Conservation (phyloP, 2,113 vertebrate species). For the Serilophus lunatus region DNA sequence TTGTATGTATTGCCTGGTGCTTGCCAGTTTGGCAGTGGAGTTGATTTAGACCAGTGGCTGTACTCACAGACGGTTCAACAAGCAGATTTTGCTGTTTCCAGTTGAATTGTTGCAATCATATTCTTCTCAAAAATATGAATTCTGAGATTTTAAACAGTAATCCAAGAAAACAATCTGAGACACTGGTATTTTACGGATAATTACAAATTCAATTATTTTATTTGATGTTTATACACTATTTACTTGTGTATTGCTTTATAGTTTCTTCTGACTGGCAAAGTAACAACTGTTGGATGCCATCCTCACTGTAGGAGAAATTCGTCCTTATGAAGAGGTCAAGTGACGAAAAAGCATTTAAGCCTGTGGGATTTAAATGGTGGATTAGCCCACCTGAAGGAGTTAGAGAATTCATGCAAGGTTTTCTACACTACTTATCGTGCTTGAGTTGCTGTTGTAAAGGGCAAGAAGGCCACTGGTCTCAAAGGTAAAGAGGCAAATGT, state of each 20-base stretch:
- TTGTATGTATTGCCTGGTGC: slow-evolving; percentile 51
- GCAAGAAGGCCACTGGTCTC: background rate
- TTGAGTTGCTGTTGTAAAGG: background rate
- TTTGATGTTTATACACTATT: background rate
- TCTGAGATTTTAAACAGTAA: background rate
- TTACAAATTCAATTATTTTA: background rate
- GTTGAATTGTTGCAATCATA: background rate
- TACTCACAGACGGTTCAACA: slow-evolving; percentile 8
- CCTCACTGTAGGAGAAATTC: background rate
- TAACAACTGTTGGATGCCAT: background rate
- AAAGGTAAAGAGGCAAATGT: background rate
- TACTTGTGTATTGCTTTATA: background rate
- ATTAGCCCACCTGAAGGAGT: background rate
- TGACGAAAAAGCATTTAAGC: slow-evolving; percentile 12
- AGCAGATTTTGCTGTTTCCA: slow-evolving; percentile 24
- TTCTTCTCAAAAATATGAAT: background rate
- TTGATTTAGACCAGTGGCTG: slow-evolving; percentile 37
- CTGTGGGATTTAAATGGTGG: background rate
- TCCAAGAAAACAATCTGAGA: background rate
- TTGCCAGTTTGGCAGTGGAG: slow-evolving; percentile 17
- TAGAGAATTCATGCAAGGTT: background rate
- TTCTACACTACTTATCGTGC: background rate
- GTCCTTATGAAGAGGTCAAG: slow-evolving; percentile 25
- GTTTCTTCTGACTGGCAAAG: background rate
- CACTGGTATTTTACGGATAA: background rate